These are phyloP conservation scores for Netelia melanura DNA, from an alignment of 2,888 invertebrate genomes.

Conservation along the genomic window DNA sequence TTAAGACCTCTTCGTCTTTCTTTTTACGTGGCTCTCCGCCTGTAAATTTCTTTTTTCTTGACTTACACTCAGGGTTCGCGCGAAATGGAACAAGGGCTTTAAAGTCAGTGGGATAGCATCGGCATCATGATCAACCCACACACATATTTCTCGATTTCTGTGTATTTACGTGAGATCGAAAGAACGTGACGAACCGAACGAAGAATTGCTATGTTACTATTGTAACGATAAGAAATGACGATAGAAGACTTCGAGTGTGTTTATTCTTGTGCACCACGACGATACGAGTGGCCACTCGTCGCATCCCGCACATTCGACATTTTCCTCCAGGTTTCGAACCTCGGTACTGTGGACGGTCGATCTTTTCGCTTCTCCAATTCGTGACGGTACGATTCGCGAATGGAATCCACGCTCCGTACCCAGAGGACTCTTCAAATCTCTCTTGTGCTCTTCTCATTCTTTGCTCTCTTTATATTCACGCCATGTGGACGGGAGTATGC, in stretches of 20 bases:
- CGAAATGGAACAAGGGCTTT: neutral
- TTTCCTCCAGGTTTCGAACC: neutral
- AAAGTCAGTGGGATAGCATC: slow-evolving; percentile 18
- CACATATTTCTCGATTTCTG: neutral
- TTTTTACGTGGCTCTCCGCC: neutral
- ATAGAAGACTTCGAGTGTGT: slow-evolving; percentile 78
- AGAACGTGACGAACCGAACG: slow-evolving; percentile 3
- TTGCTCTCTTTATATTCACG: slow-evolving; percentile 3
- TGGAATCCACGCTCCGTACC: slow-evolving; percentile 24
- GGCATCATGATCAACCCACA: slow-evolving; percentile 1
- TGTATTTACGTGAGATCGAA: neutral
- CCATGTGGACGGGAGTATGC: neutral
- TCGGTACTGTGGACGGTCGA: slow-evolving; percentile 54
- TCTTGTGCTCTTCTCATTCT: slow-evolving; percentile 21
- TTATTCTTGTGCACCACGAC: slow-evolving; percentile 67
- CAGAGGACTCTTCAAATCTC: slow-evolving; percentile 59
- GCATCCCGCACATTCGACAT: slow-evolving; percentile 4
- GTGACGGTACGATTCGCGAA: slow-evolving; percentile 65
- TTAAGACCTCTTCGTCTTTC: neutral
- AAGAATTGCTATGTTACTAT: slow-evolving; percentile 36
- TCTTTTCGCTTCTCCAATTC: slow-evolving; percentile 33
- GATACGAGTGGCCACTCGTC: slow-evolving; percentile 74
- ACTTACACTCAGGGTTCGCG: slow-evolving; percentile 38
- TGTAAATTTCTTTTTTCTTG: slow-evolving; percentile 24
- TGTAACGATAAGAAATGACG: slow-evolving; percentile 73